Base-by-base conservation (phyloP, 1,140 invertebrate species). In the Andrena cerasifolii region DNA sequence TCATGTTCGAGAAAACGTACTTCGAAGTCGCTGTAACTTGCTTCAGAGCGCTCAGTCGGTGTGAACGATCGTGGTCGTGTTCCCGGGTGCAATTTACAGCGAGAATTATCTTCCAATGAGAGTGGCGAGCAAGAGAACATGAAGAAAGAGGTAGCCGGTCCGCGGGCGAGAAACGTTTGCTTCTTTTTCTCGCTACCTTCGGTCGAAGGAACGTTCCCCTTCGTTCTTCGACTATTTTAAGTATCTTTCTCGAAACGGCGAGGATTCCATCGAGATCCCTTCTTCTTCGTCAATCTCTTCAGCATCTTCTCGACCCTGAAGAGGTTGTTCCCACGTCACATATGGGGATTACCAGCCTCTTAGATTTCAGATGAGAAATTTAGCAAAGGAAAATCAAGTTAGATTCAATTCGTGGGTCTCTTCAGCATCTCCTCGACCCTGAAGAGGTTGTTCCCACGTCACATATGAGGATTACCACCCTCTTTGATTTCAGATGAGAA, bases 11-110 rank as follows among this genome's bases (percentile, higher is more conserved):
- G 62, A 28, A 54, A 53, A 40, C 33, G 61, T 75, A 76, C 63
- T 59, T 81, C 59, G 40, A 82, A 67, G n/a, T 58, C 54, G 61
- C 53, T 61, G 63, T 59, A 54, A 78, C 28, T 71, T 43, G 45
- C 79, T 59, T 28, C 36, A 5, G 26, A 65, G 65, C 53, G 14
- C 70, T 40, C 43, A 5, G 10, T 40, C 4, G 10, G 36, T 40
- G 3, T 40, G 4, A 43, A 53, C 24, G 56, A 18, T 5, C 1
- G 0, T 45, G 26, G 26, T n/a, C 24, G 58, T 36, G 58, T 73
- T 47, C 53, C n/a, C 8, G 7, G 36, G 43, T 1, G 63, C 51
- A 67, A 67, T 18, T 68, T 45, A 68, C 53, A 21, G 21, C 16
- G 73, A 36, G 5, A 33, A 66, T 26, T 65, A 75, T 67, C 62